Conservation (phyloP, 2,113 vertebrate species). For the Rhynchomys soricoides region DNA sequence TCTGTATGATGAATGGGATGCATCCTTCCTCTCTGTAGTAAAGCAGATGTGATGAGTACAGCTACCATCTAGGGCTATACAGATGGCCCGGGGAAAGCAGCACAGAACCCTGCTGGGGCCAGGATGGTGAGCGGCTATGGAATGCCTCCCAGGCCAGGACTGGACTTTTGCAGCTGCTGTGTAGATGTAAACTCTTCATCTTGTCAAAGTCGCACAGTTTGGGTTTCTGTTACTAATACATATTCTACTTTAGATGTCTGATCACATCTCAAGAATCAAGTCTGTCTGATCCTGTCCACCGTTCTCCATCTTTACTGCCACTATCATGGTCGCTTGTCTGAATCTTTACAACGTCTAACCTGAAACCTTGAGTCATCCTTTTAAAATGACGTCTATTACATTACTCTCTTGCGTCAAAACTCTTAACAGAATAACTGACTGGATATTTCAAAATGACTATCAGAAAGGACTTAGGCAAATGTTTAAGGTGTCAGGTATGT, state of each 20-base stretch:
- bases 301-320: background rate
- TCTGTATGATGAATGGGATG: background rate
- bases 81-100: background rate
- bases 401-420: background rate
- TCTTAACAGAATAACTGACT: background rate
- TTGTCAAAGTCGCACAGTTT: slow-evolving; percentile 3
- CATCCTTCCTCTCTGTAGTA: background rate
- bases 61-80: background rate
- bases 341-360: background rate
- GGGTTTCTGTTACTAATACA: background rate
- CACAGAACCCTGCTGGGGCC: background rate
- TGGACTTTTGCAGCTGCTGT: background rate
- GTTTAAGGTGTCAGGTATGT: background rate
- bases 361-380: background rate
- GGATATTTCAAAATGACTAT: background rate
- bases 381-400: slow-evolving; percentile 16
- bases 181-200: background rate
- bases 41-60: background rate
- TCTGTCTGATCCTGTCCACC: background rate
- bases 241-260: background rate
- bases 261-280: background rate
- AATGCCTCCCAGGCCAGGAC: background rate
- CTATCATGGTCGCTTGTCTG: background rate
- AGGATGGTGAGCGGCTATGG: background rate
- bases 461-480: background rate